Percentiles rank a stretch among this genome's conserved stretches.
Evolutionary conservation across 1,140 invertebrate genomes (phyloP).

Genomic region (Pachypsylla venusta): DNA sequence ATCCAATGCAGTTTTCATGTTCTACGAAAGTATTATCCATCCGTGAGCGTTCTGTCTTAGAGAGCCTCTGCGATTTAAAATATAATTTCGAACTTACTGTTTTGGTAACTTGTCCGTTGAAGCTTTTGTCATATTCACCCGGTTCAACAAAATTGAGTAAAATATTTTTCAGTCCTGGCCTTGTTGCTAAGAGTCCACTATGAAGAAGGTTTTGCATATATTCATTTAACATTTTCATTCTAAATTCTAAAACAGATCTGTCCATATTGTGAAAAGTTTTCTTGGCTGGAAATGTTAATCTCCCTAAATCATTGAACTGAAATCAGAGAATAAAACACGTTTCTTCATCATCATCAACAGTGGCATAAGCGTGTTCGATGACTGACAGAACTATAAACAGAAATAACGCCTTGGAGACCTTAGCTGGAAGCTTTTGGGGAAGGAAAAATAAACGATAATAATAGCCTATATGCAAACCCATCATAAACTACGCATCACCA

Average conservation of each 20-base stretch:
- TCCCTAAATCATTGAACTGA: constrained; percentile 61
- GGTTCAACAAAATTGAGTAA: constrained; percentile 62
- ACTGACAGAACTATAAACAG: too few relatives aligned
- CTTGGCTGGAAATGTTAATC: constrained; percentile 76
- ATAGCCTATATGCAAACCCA: too few relatives aligned
- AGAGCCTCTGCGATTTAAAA: too few relatives aligned
- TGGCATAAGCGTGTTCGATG: neutral
- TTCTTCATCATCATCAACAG: neutral
- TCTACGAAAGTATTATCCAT: too few relatives aligned
- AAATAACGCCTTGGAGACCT: too few relatives aligned
- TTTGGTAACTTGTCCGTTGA: constrained; percentile 40
- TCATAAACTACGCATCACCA: too few relatives aligned
- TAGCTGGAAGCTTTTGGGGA: too few relatives aligned
- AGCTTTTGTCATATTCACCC: constrained; percentile 55
- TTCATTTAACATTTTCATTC: constrained; percentile 68
- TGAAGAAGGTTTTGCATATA: constrained; percentile 61
- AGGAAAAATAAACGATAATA: too few relatives aligned
- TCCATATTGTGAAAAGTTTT: constrained; percentile 90
- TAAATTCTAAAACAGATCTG: constrained; percentile 64
- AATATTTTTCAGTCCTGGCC: constrained; percentile 49
- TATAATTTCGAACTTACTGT: constrained; percentile 33
- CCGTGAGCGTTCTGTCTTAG: too few relatives aligned
- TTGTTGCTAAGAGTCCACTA: constrained; percentile 41
- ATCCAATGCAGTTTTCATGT: too few relatives aligned
- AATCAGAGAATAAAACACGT: constrained; percentile 25